Percentiles rank a stretch among this genome's conserved stretches.
These are phyloP conservation scores for Telmatherina bonti DNA, from an alignment of 2,797 vertebrate species.

Conservation along the genomic window DNA sequence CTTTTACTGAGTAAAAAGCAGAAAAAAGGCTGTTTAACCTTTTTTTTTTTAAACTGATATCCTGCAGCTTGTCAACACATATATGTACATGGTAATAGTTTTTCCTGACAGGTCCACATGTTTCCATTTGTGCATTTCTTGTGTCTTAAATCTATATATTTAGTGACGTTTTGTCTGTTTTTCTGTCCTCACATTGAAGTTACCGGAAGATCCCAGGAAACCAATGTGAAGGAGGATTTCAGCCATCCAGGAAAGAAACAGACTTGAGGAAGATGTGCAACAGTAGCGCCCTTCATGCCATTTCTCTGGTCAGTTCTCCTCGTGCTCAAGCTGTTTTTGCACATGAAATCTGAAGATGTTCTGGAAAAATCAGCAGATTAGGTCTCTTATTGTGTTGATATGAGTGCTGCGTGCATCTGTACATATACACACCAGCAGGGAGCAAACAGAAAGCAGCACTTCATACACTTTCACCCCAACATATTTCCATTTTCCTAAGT, in stretches of 20 bases:
- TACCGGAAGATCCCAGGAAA: slow-evolving; percentile 96
- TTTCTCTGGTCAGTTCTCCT: slow-evolving; percentile 77
- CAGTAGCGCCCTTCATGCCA: slow-evolving; percentile 82
- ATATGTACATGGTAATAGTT: neutral
- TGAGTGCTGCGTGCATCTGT: too few species aligned
- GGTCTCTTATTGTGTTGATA: too few species aligned
- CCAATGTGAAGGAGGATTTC: slow-evolving; percentile 87
- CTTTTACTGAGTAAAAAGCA: neutral
- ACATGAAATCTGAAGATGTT: neutral
- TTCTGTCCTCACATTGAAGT: slow-evolving; percentile 65
- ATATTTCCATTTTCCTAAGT: neutral
- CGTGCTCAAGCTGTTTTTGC: neutral
- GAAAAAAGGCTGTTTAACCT: neutral
- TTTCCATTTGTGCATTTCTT: slow-evolving; percentile 1
- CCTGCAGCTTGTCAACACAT: neutral
- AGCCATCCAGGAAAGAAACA: slow-evolving; percentile 84
- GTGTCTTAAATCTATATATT: neutral
- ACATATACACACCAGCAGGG: too few species aligned
- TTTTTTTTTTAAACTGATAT: neutral
- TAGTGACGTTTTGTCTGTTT: slow-evolving; percentile 3
- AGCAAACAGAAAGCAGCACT: too few species aligned
- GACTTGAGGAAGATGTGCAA: slow-evolving; percentile 89
- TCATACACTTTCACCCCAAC: neutral
- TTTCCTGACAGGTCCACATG: neutral
- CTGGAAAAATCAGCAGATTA: neutral